These are phyloP conservation scores for Xanthorhoe designata DNA, from an alignment of 2,888 invertebrate species.

Conservation along the genomic window DNA sequence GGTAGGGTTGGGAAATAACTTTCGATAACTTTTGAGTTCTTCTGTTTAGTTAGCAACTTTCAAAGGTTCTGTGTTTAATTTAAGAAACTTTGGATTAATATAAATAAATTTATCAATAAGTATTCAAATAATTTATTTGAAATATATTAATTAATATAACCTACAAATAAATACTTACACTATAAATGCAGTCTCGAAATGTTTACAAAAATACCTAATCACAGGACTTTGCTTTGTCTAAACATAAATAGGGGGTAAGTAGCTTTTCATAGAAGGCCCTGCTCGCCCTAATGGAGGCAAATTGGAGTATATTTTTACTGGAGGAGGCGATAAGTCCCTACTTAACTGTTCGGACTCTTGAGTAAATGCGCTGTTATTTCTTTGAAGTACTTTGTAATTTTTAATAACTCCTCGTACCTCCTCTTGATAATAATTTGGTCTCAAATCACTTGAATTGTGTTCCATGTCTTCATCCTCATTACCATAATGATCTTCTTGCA, in stretches of 20 bases:
- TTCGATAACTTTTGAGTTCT: no score
- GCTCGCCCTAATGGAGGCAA: constrained; percentile 77
- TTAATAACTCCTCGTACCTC: constrained; percentile 73
- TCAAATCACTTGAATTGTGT: constrained; percentile 51
- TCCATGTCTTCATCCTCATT: constrained; percentile 50
- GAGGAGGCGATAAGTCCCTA: constrained; percentile 61
- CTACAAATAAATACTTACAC: constrained; percentile 44
- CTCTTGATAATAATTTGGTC: constrained; percentile 58
- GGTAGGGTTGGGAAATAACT: no score
- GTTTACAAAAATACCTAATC: constrained; percentile 72
- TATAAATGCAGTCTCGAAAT: constrained; percentile 75
- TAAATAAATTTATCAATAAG: neutral
- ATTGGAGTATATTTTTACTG: constrained; percentile 60
- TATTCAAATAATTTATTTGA: constrained; percentile 11
- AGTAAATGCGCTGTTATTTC: constrained; percentile 63
- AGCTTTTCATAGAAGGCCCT: constrained; percentile 76
- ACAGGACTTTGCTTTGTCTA: constrained; percentile 61
- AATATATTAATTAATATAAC: no score
- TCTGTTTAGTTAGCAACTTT: no score
- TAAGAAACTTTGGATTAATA: neutral
- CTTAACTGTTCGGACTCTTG: constrained; percentile 55
- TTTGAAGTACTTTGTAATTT: constrained; percentile 78
- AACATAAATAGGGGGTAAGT: constrained; percentile 73
- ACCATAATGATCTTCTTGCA: constrained; percentile 52
- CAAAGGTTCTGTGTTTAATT: neutral